Evolutionary conservation across 2,113 vertebrate species (phyloP).

Genomic region (Saimiri boliviensis): DNA sequence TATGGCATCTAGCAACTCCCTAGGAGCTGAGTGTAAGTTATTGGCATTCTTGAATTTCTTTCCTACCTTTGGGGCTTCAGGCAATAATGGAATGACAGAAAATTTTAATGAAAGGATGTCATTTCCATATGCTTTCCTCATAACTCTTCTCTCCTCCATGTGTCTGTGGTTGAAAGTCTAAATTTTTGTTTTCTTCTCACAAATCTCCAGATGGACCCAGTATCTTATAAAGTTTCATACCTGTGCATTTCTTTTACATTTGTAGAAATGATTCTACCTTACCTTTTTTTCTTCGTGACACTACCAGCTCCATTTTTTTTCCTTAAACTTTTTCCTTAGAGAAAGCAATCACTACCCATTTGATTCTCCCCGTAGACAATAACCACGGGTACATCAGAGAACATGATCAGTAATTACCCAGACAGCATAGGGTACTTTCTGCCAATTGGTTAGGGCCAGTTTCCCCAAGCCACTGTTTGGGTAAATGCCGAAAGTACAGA

Average conservation of each 20-base stretch:
- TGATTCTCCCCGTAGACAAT: not conserved
- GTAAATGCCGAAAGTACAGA: not conserved
- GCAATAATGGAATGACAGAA: not conserved
- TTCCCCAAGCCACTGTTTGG: not conserved
- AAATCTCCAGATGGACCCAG: not conserved
- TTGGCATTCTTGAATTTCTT: not conserved
- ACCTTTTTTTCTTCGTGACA: not conserved
- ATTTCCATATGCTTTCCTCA: not conserved
- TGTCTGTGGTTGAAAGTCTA: not conserved
- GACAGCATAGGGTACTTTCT: not conserved
- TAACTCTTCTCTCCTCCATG: not conserved
- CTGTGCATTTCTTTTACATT: not conserved
- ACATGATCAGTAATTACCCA: not conserved
- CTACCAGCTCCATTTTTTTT: not conserved
- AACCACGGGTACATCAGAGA: not conserved
- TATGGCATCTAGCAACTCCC: not conserved
- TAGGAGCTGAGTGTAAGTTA: not conserved
- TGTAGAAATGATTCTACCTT: not conserved
- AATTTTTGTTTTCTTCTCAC: not conserved
- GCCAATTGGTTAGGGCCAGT: not conserved
- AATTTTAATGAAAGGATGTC: not conserved
- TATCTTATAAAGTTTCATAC: not conserved
- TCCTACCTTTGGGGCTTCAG: not conserved
- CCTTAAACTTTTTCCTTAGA: not conserved
- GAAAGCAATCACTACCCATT: not conserved